phyloP scores from a whole-genome alignment of 2,113 vertebrate genomes.

The Nyctibius bracteatus region DNA sequence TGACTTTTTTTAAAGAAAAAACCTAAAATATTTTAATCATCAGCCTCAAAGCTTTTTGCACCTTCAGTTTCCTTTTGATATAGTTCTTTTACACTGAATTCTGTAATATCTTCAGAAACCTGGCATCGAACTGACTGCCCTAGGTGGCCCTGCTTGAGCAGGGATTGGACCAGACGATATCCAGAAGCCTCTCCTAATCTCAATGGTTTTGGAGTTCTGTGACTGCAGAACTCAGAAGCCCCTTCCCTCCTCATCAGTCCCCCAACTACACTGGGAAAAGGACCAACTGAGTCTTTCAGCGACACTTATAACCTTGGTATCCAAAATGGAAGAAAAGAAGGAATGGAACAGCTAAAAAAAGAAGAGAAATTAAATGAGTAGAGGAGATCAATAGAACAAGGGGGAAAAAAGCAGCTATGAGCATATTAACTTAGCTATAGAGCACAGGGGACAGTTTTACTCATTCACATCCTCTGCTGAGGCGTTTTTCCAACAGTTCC shows the following conservation, averaged over 20 bases:
- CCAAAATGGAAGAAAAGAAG: background rate
- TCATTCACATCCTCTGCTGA: background rate
- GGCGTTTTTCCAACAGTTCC: background rate
- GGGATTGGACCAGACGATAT: background rate
- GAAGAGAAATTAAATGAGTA: background rate
- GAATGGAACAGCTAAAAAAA: background rate
- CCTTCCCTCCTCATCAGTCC: background rate
- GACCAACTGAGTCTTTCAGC: background rate
- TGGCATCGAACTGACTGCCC: background rate
- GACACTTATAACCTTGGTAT: background rate
- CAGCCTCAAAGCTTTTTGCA: background rate
- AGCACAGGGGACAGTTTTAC: background rate
- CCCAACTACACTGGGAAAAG: background rate
- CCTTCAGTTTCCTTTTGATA: background rate
- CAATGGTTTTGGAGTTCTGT: background rate
- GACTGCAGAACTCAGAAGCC: background rate
- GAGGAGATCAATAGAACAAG: background rate
- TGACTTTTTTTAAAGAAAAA: background rate
- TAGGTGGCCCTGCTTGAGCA: background rate
- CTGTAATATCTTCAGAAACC: background rate
- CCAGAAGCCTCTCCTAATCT: background rate
- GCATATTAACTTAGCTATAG: background rate
- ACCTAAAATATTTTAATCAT: background rate
- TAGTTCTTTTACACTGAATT: background rate
- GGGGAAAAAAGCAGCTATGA: background rate